phyloP scores from a whole-genome alignment of 2,888 invertebrate species.

The Incurvaria masculella region DNA sequence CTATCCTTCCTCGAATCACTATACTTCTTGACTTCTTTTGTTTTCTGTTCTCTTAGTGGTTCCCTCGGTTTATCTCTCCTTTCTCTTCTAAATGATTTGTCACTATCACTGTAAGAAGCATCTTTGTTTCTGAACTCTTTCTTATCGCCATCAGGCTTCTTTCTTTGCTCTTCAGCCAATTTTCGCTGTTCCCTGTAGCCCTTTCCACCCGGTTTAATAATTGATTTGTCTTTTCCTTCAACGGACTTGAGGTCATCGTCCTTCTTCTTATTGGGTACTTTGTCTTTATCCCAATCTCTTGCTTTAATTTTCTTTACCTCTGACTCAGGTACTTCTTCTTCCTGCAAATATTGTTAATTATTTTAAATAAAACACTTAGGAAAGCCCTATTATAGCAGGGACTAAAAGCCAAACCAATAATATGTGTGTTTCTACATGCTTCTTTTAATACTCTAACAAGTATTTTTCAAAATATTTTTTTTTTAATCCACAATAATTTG shows the following conservation, averaged over 20 bases:
- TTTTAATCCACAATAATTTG: too few relatives aligned
- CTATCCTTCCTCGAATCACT: conserved; percentile 49
- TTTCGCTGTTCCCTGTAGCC: conserved; percentile 43
- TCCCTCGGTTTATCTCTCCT: conserved; percentile 43
- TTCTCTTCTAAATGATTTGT: conserved; percentile 35
- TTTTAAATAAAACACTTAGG: too few relatives aligned
- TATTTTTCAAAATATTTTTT: too few relatives aligned
- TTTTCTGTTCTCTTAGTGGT: conserved; percentile 43
- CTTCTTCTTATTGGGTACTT: conserved; percentile 26
- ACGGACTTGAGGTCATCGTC: conserved; percentile 30
- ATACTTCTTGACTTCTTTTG: conserved; percentile 36
- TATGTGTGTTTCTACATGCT: too few relatives aligned
- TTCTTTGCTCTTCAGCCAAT: conserved; percentile 42
- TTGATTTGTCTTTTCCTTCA: conserved; percentile 37
- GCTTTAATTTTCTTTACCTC: conserved; percentile 49
- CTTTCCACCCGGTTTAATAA: conserved; percentile 21
- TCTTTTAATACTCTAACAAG: too few relatives aligned
- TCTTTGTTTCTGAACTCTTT: conserved; percentile 30
- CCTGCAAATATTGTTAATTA: conserved; percentile 23
- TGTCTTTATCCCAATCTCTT: conserved; percentile 47
- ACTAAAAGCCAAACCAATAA: too few relatives aligned
- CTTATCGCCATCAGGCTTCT: conserved; percentile 39
- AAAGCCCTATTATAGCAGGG: too few relatives aligned
- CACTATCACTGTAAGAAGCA: conserved; percentile 34
- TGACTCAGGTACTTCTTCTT: conserved; percentile 40